Evolutionary conservation across 2,888 invertebrate genomes (phyloP).

Genomic region (Drosophila glabriapex): DNA sequence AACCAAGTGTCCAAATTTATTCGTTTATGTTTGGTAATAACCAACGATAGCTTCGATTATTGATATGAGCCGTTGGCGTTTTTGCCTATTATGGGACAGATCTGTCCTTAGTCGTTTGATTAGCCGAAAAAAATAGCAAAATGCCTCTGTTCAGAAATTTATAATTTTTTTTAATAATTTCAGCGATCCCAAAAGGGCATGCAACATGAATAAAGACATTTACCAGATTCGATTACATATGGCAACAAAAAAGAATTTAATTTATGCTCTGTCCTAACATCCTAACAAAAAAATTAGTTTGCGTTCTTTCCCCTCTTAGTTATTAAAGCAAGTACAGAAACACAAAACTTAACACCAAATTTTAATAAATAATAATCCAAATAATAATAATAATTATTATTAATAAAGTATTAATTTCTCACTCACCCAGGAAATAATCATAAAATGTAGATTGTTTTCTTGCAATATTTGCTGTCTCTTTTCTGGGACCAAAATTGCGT

Average conservation of each 20-base stretch:
- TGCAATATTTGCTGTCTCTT: neutral
- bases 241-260: too few relatives aligned
- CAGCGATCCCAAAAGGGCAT: neutral
- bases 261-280: neutral
- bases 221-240: too few relatives aligned
- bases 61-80: neutral
- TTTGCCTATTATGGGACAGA: neutral
- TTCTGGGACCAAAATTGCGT: neutral
- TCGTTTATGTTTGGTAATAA: neutral
- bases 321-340: neutral
- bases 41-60: neutral
- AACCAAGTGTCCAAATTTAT: neutral
- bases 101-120: neutral
- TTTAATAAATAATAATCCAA: neutral
- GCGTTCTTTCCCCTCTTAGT: neutral
- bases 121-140: neutral
- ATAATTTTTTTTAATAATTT: neutral
- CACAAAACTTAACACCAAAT: neutral
- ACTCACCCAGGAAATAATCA: neutral
- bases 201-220: neutral
- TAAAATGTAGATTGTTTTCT: neutral
- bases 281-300: neutral
- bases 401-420: neutral
- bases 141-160: neutral
- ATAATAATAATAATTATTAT: neutral